phyloP scores from a whole-genome alignment of 2,888 invertebrate species.

The Polylopha cassiicola region DNA sequence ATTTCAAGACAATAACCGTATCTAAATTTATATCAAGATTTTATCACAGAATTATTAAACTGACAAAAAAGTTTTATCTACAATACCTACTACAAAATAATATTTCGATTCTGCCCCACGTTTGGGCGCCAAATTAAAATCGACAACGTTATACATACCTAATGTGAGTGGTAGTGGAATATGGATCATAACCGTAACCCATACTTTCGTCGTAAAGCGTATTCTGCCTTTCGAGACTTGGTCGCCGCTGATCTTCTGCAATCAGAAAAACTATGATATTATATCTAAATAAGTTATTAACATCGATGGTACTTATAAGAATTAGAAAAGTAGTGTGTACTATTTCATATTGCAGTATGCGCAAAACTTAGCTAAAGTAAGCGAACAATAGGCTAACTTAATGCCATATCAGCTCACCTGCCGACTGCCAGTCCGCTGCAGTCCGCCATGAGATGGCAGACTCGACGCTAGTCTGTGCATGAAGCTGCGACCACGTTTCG shows the following conservation, averaged over 20 bases:
- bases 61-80: too few relatives aligned
- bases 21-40: too few relatives aligned
- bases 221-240: conserved; percentile 88
- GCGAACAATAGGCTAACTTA: too few relatives aligned
- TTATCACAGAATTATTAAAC: too few relatives aligned
- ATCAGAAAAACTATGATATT: conserved; percentile 18
- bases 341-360: too few relatives aligned
- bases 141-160: conserved; percentile 37
- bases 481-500: conserved; percentile 70
- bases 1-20: too few relatives aligned
- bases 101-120: not conserved
- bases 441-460: conserved; percentile 71
- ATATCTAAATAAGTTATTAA: not conserved
- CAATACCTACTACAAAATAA: too few relatives aligned
- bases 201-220: conserved; percentile 85
- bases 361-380: too few relatives aligned
- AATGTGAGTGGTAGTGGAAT: conserved; percentile 56
- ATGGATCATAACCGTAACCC: conserved; percentile 72
- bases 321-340: too few relatives aligned
- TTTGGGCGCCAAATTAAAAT: conserved; percentile 6
- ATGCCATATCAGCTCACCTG: conserved; percentile 47
- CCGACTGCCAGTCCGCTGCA: conserved; percentile 70
- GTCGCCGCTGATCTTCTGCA: conserved; percentile 78
- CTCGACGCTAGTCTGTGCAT: conserved; percentile 67
- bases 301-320: too few relatives aligned